Evolutionary conservation across 1,140 invertebrate species (phyloP).

Genomic region (Papilio polyxenes): DNA sequence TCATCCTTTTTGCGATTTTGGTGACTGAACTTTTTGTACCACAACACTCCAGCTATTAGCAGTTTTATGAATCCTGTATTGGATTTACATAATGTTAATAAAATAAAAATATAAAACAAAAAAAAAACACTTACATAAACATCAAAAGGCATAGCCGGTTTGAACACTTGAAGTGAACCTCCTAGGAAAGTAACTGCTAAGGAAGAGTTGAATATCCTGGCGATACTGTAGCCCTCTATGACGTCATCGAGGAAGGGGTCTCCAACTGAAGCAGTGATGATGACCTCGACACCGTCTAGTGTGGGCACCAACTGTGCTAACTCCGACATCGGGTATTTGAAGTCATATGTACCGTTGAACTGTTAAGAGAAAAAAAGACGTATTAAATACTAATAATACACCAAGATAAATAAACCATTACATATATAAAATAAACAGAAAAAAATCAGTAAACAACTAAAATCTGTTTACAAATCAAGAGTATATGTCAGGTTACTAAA

Average conservation of each 20-base stretch:
- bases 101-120: background rate
- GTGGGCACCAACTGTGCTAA: constrained; percentile 84
- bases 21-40: too few species aligned
- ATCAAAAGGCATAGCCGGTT: constrained; percentile 94
- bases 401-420: too few species aligned
- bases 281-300: constrained; percentile 90
- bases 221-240: constrained; percentile 92
- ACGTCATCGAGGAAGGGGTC: constrained; percentile 94
- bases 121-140: constrained; percentile 84
- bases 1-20: too few species aligned
- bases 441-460: too few species aligned
- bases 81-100: too few species aligned
- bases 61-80: too few species aligned
- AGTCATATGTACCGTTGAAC: constrained; percentile 94
- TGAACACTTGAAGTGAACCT: constrained; percentile 95
- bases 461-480: too few species aligned
- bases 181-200: constrained; percentile 92
- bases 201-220: constrained; percentile 92
- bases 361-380: constrained; percentile 64
- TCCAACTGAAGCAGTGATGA: constrained; percentile 93
- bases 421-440: too few species aligned
- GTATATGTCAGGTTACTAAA: too few species aligned
- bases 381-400: too few species aligned
- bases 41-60: too few species aligned
- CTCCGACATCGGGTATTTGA: constrained; percentile 91